These are phyloP conservation scores for Bimastos eiseni DNA, from an alignment of 2,888 invertebrate species.

Conservation along the genomic window DNA sequence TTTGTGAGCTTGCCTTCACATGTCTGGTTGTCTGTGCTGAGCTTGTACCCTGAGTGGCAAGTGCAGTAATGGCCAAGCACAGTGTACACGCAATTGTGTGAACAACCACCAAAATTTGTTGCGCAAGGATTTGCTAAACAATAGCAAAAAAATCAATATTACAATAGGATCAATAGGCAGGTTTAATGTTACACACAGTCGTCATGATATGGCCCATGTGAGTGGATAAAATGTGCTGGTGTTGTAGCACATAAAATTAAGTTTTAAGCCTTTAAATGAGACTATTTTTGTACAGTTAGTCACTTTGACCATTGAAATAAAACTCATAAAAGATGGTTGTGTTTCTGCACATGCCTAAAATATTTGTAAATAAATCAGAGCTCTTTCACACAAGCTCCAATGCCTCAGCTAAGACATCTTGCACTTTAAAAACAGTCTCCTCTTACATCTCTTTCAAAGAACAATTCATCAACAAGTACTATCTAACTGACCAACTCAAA, in stretches of 20 bases:
- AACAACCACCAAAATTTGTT: not conserved
- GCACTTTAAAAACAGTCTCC: not conserved
- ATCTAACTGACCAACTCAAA: not conserved
- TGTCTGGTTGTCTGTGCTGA: not conserved
- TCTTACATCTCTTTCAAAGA: not conserved
- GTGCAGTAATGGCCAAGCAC: not conserved
- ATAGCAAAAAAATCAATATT: not conserved
- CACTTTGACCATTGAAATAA: not conserved
- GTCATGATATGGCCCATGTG: not conserved
- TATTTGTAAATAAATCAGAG: not conserved
- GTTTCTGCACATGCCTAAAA: not conserved
- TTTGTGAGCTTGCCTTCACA: conserved; percentile 23
- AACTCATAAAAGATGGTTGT: not conserved
- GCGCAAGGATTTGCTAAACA: conserved; percentile 7
- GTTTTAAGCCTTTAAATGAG: not conserved
- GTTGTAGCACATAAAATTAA: not conserved
- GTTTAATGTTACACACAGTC: not conserved
- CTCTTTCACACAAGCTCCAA: not conserved
- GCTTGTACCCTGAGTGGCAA: not conserved
- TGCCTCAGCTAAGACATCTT: not conserved
- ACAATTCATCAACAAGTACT: not conserved
- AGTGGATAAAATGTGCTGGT: not conserved
- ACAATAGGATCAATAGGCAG: not conserved
- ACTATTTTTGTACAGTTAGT: not conserved
- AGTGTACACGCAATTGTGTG: not conserved